These are phyloP conservation scores for Nothocercus nigrocapillus DNA, from an alignment of 2,113 vertebrate species.

Conservation along the genomic window DNA sequence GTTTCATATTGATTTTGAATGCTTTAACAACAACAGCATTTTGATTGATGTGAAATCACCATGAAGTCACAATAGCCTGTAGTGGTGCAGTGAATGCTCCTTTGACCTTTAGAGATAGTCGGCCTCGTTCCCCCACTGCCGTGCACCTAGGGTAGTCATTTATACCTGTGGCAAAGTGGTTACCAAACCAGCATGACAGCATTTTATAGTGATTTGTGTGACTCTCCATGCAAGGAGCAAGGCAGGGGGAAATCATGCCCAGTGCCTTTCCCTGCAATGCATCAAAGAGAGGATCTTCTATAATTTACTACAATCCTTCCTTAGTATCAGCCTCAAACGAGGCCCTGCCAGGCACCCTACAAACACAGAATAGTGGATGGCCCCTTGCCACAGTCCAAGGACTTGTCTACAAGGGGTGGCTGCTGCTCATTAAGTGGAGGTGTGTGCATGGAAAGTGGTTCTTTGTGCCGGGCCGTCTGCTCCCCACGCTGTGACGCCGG, in stretches of 20 bases:
- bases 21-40: constrained; percentile 28
- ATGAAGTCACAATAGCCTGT: constrained; percentile 36
- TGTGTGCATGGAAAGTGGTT: neutral
- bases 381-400: neutral
- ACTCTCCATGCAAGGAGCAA: constrained; percentile 10
- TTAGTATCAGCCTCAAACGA: constrained; percentile 4
- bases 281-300: constrained; percentile 58
- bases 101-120: constrained; percentile 59
- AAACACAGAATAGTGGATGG: neutral
- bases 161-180: constrained; percentile 48
- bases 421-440: constrained; percentile 36
- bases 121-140: constrained; percentile 43
- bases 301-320: constrained; percentile 34
- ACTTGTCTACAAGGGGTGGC: neutral
- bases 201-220: neutral
- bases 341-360: constrained; percentile 27
- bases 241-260: neutral
- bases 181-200: constrained; percentile 49
- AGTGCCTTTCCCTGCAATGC: constrained; percentile 10
- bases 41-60: constrained; percentile 59
- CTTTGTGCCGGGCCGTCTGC: neutral
- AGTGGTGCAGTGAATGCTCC: constrained; percentile 31
- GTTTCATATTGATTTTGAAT: constrained; percentile 31
- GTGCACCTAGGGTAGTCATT: constrained; percentile 46
- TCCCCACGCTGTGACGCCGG: neutral